Evolutionary conservation across 1,140 invertebrate species (phyloP).

Genomic region (Camponotus vicinus): DNA sequence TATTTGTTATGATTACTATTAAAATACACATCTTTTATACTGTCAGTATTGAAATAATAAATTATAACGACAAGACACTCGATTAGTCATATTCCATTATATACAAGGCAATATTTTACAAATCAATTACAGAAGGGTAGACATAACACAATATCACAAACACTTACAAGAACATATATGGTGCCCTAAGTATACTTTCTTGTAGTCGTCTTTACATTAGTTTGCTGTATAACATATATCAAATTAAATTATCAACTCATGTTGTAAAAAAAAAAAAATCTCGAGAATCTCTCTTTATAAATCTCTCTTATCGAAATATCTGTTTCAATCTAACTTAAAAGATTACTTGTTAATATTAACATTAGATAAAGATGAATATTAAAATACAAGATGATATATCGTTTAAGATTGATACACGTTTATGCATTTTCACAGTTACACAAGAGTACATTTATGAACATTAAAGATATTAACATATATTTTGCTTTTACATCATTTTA

Average conservation of each 20-base stretch:
- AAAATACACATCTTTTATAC: conserved; percentile 21
- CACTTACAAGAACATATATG: conserved; percentile 85
- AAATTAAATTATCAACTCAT: conserved; percentile 49
- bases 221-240: conserved; percentile 83
- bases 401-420: conserved; percentile 2
- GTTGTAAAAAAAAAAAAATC: conserved; percentile 11
- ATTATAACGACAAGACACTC: conserved; percentile 56
- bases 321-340: conserved; percentile 17
- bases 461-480: conserved; percentile 23
- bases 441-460: conserved; percentile 28
- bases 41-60: conserved; percentile 9
- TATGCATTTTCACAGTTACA: conserved; percentile 21
- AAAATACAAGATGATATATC: conserved; percentile 14
- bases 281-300: not conserved
- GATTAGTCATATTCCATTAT: conserved; percentile 47
- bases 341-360: not conserved
- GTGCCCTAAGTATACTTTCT: conserved; percentile 82
- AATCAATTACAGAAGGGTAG: conserved; percentile 56
- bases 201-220: conserved; percentile 83
- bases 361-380: too few relatives aligned
- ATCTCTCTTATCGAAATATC: not conserved
- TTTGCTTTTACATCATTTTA: conserved; percentile 29
- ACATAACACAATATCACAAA: conserved; percentile 78
- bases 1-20: conserved; percentile 50
- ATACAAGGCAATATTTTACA: conserved; percentile 55